Conservation (phyloP, 2,113 vertebrate genomes). For the Ia io region DNA sequence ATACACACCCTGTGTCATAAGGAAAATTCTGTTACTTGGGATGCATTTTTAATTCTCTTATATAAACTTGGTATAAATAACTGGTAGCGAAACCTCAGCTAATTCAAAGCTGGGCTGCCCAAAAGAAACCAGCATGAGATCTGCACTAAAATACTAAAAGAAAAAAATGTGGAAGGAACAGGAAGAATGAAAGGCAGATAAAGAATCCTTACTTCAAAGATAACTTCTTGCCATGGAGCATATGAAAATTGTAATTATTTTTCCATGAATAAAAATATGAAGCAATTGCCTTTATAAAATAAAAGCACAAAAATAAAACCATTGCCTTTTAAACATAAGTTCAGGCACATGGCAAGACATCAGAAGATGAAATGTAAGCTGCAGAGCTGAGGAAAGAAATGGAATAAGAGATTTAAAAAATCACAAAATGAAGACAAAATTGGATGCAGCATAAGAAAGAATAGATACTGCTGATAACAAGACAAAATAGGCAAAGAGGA, state of each 20-base stretch:
- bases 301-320: not conserved
- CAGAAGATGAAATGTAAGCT: not conserved
- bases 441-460: not conserved
- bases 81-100: not conserved
- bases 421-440: not conserved
- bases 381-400: constrained; percentile 4
- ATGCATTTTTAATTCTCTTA: not conserved
- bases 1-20: not conserved
- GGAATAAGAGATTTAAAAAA: not conserved
- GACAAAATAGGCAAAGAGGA: not conserved
- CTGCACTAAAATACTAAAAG: not conserved
- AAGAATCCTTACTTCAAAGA: not conserved
- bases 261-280: not conserved
- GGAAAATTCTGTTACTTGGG: not conserved
- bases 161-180: not conserved
- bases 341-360: not conserved
- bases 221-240: not conserved
- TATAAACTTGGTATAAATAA: not conserved
- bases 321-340: not conserved
- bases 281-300: constrained; percentile 27
- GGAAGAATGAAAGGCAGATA: not conserved
- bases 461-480: not conserved
- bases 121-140: not conserved
- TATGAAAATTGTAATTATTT: constrained; percentile 26
- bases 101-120: not conserved